Evolutionary conservation across 2,113 vertebrate genomes (phyloP), one percentile per base, ranked within the genome.

Genomic region (Pavo muticus): DNA sequence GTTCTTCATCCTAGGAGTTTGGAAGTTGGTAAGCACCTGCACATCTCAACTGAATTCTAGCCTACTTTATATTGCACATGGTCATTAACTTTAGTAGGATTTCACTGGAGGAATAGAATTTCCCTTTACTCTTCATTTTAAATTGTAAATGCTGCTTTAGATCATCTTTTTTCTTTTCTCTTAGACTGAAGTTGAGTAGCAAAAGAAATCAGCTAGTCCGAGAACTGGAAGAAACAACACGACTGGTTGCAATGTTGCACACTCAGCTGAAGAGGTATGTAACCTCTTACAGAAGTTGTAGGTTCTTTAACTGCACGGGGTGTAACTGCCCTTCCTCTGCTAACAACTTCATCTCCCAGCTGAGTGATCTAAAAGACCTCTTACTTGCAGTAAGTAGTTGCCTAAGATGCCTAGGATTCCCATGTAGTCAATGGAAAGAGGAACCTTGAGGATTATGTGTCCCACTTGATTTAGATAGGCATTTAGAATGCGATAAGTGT

Each of bases 221-320:
- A 81, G 99, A 99, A 92, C 98, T 99, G 94, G 99, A 99, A 96
- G 99, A 99, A 91, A 98, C 98, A 40, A 99, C 99, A 1, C 98
- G 98, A 9, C 95, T 99, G 72, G 98, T 99, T 6, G 97, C 99
- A 1, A 88, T 98, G 23, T 95, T 99, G 48, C 98, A 99, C 57
- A 97, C 97, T 2, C 99, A 99, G 88, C 98, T 99, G 84, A 99
- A 99, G 92, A 99, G 99, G 99, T 99, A 91, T 3, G 61, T 76
- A 44, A 47, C 61, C 40, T 85, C 44, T 27, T 6, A 29, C 20
- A 65, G 27, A 24, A 72, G 8, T 37, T 47, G 11, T 20, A 42
- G 32, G 17, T 54, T 60, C 48, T 88, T 76, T 45, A 44, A 14
- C 47, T 84, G 76, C 73, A 60, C 21, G 0, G 14, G 7, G 30